Conservation (phyloP, 2,113 vertebrate species). For the Gadus macrocephalus region DNA sequence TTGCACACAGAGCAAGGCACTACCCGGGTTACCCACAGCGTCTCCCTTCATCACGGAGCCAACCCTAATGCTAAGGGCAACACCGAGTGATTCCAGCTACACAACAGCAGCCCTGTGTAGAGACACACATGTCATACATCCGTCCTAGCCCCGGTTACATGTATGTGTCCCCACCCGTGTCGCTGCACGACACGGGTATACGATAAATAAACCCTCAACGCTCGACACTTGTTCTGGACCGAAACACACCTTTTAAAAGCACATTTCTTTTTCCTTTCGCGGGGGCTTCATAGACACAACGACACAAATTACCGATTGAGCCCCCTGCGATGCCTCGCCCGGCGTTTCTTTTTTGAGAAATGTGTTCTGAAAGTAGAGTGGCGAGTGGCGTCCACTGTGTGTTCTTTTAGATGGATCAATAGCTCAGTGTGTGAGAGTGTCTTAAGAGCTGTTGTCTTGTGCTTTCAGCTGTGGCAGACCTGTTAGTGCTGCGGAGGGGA, state of each 20-base stretch:
- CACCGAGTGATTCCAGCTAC: slow-evolving; percentile 28
- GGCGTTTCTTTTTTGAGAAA: slow-evolving; percentile 45
- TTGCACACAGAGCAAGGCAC: slow-evolving; percentile 34
- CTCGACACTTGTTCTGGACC: background rate
- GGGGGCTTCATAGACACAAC: background rate
- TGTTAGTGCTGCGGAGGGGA: slow-evolving; percentile 80
- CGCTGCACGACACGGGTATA: background rate
- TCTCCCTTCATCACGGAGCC: slow-evolving; percentile 49
- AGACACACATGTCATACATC: slow-evolving; percentile 12
- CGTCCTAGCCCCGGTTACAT: background rate
- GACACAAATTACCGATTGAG: background rate
- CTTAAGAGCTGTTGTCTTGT: slow-evolving; percentile 86
- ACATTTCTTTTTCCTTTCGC: background rate
- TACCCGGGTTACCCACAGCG: slow-evolving; percentile 47
- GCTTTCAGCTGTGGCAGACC: slow-evolving; percentile 81
- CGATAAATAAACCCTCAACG: background rate
- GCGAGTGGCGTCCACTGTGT: slow-evolving; percentile 72
- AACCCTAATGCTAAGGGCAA: background rate
- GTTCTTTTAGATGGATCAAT: slow-evolving; percentile 85
- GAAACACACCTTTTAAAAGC: background rate
- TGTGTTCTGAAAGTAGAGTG: slow-evolving; percentile 74
- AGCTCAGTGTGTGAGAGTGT: slow-evolving; percentile 84
- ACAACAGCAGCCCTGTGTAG: slow-evolving; percentile 35
- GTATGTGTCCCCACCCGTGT: too few species aligned
- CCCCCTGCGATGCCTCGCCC: slow-evolving; percentile 50